Base-by-base conservation (phyloP, 2,113 vertebrate species). In the Clarias magur region DNA sequence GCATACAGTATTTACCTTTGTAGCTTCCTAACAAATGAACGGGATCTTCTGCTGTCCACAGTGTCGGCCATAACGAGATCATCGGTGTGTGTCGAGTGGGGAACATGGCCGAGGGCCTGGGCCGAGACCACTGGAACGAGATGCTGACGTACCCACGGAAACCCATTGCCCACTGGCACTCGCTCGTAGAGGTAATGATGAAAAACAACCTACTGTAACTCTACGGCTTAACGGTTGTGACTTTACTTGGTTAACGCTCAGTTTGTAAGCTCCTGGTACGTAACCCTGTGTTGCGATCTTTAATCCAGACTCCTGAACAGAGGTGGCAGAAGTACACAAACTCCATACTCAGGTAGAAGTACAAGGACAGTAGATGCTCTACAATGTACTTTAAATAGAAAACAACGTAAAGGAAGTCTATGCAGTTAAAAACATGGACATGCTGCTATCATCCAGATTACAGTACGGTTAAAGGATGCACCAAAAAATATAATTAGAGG, bases 51-150 rank as follows among this genome's bases (percentile, higher is more conserved):
- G 68, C 27, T 94, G 82, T 83, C 59, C 93, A 95, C 96, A 99
- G 98, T 92, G 97, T 99, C 90, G 98, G 98, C 94, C 98, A 99
- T 93, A 99, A 99, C 92, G 98, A 99, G 93, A 95, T 99, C 91
- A 99, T 99, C 70, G 98, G 98, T 67, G 96, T 99, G 89, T 98
- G 98, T 94, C 96, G 97, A 93, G 98, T 99, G 91, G 98, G 98
- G 92, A 97, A 96, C 84, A 94, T 96, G 60, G 97, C 97, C 0
- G 96, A 98, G 90, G 96, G 95, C n/a, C 95, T 99, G 84, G 98
- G 98, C 27, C 96, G 98, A 0, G 97, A 99, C 91, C 98, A 99
- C 94, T 99, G 98, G 98, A 98, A 94, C 0, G 98, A 99, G 93
- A 99, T 99, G 98, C 90, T 99, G 34, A 95, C 96, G 0, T 99